Evolutionary conservation across 1,140 invertebrate species (phyloP).

Genomic region (Drosophila mayri): DNA sequence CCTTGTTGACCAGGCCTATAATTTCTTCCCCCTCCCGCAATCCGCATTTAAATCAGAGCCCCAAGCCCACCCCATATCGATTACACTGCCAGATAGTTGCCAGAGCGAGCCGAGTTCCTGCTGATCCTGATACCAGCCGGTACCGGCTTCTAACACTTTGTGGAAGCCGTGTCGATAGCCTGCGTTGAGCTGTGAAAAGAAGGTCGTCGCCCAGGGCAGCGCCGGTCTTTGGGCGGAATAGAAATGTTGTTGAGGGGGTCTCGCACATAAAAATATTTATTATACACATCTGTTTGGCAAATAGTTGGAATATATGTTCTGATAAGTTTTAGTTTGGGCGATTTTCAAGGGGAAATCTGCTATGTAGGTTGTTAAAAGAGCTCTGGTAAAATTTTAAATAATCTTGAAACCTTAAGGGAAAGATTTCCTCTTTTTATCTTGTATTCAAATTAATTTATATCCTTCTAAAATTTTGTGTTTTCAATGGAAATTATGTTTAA

Average conservation of each 20-base stretch:
- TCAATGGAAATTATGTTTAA: no score
- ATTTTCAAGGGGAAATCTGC: background rate
- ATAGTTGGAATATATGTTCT: slow-evolving; percentile 3
- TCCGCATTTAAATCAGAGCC: slow-evolving; percentile 18
- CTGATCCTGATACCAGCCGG: slow-evolving; percentile 47
- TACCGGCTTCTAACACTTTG: slow-evolving; percentile 41
- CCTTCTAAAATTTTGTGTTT: no score
- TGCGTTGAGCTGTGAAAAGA: slow-evolving; percentile 51
- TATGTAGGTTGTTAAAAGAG: background rate
- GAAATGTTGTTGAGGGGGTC: slow-evolving; percentile 30
- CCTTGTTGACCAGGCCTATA: slow-evolving; percentile 59
- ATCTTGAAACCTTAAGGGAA: no score
- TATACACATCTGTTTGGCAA: background rate
- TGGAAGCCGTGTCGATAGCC: slow-evolving; percentile 1
- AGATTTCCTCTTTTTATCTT: no score
- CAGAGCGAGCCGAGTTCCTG: slow-evolving; percentile 3
- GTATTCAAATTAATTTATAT: no score
- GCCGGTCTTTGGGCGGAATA: slow-evolving; percentile 23
- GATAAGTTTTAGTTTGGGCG: background rate
- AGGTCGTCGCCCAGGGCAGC: slow-evolving; percentile 55
- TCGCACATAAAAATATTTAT: slow-evolving; percentile 34
- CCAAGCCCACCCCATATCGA: slow-evolving; percentile 31
- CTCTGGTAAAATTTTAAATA: no score
- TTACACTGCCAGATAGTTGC: slow-evolving; percentile 40
- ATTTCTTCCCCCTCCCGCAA: background rate